A percentile compares a stretch with the other conserved stretches of the same genome.
phyloP scores from a whole-genome alignment of 2,797 vertebrate species.

The Pygocentrus nattereri region DNA sequence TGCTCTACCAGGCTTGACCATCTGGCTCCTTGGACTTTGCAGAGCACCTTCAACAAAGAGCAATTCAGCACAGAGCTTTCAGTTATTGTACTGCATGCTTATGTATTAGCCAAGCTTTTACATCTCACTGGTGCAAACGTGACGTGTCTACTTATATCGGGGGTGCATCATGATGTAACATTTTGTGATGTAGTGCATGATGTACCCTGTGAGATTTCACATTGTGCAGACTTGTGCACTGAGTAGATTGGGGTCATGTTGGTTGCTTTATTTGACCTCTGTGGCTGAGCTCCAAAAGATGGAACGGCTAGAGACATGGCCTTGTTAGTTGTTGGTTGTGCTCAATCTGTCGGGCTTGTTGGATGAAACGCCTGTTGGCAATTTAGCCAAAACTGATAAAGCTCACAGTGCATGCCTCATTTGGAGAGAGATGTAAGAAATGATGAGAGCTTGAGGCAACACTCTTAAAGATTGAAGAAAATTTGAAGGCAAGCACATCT shows the following conservation, averaged over 20 bases:
- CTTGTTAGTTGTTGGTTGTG: background rate
- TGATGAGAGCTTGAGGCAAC: background rate
- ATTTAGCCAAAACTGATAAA: background rate
- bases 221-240: background rate
- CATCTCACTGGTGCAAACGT: background rate
- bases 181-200: too few species aligned
- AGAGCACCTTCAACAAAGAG: conserved; percentile 21
- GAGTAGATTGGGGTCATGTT: background rate
- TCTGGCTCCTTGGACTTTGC: conserved; percentile 64
- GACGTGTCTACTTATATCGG: background rate
- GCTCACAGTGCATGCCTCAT: background rate
- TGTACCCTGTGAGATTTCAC: background rate
- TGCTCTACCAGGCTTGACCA: conserved; percentile 65
- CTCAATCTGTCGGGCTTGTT: conserved; percentile 2
- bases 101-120: background rate
- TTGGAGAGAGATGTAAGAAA: background rate
- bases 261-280: background rate
- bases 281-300: too few species aligned
- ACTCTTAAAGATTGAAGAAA: background rate
- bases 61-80: background rate
- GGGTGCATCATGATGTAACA: background rate
- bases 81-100: background rate
- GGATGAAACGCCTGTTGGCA: conserved; percentile 11
- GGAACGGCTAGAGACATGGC: background rate
- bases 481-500: background rate